Percentiles rank a stretch among this genome's conserved stretches.
Conservation (phyloP, 2,888 invertebrate genomes). For the Andrena chrysosceles region DNA sequence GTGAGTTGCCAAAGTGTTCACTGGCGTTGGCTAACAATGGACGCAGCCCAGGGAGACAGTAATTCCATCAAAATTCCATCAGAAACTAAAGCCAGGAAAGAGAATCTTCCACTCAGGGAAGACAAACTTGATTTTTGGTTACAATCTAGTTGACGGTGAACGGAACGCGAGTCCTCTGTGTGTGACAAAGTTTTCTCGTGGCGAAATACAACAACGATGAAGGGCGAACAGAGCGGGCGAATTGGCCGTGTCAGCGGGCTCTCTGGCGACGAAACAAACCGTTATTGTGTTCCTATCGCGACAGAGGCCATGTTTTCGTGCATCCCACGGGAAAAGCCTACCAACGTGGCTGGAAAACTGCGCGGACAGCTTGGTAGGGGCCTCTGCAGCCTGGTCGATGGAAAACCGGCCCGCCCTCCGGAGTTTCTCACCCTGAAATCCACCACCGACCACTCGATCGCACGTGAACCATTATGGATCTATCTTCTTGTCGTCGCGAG, state of each 20-base stretch:
- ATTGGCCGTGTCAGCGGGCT: not conserved
- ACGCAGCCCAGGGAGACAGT: not conserved
- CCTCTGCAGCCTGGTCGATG: conserved; percentile 15
- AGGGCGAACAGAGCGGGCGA: not conserved
- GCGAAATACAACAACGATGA: not conserved
- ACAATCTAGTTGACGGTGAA: not conserved
- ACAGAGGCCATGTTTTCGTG: conserved; percentile 43
- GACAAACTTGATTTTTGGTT: not conserved
- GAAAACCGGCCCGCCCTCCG: conserved; percentile 25
- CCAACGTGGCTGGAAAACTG: conserved; percentile 1
- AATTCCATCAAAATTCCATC: no score
- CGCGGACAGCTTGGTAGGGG: not conserved
- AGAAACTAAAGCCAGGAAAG: not conserved
- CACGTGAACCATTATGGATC: conserved; percentile 53
- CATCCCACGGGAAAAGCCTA: conserved; percentile 15
- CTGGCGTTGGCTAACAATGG: not conserved
- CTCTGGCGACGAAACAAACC: not conserved
- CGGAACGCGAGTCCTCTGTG: not conserved
- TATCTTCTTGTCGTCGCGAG: conserved; percentile 47
- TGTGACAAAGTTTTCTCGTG: not conserved
- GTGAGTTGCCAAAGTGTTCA: conserved; percentile 7
- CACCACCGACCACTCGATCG: not conserved
- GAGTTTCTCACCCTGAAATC: conserved; percentile 25
- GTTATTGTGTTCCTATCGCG: conserved; percentile 33
- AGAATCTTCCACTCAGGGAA: not conserved